Base-by-base conservation (phyloP, 1,140 invertebrate genomes). In the Drosophila melanica region DNA sequence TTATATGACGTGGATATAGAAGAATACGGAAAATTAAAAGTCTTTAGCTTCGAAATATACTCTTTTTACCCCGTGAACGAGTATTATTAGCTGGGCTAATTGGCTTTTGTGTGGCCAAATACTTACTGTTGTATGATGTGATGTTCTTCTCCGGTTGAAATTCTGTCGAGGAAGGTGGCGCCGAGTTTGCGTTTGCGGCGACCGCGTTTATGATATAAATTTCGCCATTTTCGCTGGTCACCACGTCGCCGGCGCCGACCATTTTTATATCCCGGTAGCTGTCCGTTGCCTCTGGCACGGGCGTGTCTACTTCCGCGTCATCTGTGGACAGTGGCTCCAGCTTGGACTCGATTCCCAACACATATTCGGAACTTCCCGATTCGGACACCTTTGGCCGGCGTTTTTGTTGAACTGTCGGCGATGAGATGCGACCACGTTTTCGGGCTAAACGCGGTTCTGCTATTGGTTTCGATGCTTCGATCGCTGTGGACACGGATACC, bases 101-200 rank as follows among this genome's bases (percentile, higher is more conserved):
- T 20, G 20, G 20, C 20, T 20, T 1, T 20, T 1, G 20, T 23
- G 20, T 23, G 0, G 6, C 1, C 9, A 9, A 11, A 39, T 44
- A 55, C 79, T 84, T 10, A 90, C 87, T 90, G 12, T 90, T 87
- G 62, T 90, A 90, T 2, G 87, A 87, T 1, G 87, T 90, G 1
- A 79, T 80, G 4, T 69, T 75, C 27, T 68, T 71, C 9, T 90
- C 67, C 20, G 62, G 45, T 12, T 79, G 60, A 39, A 60, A 73
- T 4, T 81, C 77, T 14, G 51, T 44, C 5, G 84, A 47, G n/a
- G 75, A 68, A 0, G 41, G 37, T 2, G 60, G 50, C 9, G 66
- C 57, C 9, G 60, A 35, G 10, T 55, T 58, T 0, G 23, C 37
- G 6, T 85, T 73, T 2, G 47, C 12, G 3, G n/a, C 78, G 1